Evolutionary conservation across 1,140 invertebrate genomes (phyloP).

Genomic region (Trissolcus basalis): DNA sequence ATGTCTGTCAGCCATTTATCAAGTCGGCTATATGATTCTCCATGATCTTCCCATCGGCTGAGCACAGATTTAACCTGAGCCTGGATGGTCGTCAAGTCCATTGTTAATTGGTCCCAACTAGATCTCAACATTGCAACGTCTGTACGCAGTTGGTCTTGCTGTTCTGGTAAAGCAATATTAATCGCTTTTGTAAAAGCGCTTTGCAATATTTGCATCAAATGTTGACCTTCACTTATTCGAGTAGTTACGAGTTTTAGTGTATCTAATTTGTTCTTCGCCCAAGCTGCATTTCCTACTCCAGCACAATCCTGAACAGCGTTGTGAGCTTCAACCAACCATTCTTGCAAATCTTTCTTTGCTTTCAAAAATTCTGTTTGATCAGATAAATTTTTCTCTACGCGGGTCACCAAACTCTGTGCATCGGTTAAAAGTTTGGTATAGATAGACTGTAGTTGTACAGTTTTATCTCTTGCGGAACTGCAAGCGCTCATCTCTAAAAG

Average conservation of each 20-base stretch:
- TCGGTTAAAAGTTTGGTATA: slow-evolving; percentile 87
- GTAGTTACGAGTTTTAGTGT: slow-evolving; percentile 79
- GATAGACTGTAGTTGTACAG: slow-evolving; percentile 87
- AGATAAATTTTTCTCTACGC: slow-evolving; percentile 90
- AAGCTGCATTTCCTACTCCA: slow-evolving; percentile 86
- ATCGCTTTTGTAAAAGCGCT: slow-evolving; percentile 90
- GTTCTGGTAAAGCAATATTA: slow-evolving; percentile 86
- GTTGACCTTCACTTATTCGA: slow-evolving; percentile 90
- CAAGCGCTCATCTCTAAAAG: slow-evolving; percentile 90
- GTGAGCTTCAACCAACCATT: slow-evolving; percentile 87
- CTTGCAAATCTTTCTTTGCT: slow-evolving; percentile 87
- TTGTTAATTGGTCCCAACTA: slow-evolving; percentile 88
- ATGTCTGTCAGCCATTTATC: slow-evolving; percentile 84
- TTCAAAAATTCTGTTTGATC: slow-evolving; percentile 93
- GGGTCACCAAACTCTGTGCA: slow-evolving; percentile 86
- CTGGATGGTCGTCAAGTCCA: slow-evolving; percentile 86
- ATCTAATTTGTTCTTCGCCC: slow-evolving; percentile 89
- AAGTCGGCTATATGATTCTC: slow-evolving; percentile 81
- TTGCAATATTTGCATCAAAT: slow-evolving; percentile 85
- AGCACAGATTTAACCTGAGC: slow-evolving; percentile 86
- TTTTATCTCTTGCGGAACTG: slow-evolving; percentile 88
- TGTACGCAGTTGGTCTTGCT: slow-evolving; percentile 85
- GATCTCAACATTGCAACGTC: slow-evolving; percentile 85
- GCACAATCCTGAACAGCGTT: slow-evolving; percentile 88
- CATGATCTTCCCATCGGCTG: slow-evolving; percentile 88